Evolutionary conservation across 2,113 vertebrate species (phyloP).

Genomic region (Pollimyrus isidori): DNA sequence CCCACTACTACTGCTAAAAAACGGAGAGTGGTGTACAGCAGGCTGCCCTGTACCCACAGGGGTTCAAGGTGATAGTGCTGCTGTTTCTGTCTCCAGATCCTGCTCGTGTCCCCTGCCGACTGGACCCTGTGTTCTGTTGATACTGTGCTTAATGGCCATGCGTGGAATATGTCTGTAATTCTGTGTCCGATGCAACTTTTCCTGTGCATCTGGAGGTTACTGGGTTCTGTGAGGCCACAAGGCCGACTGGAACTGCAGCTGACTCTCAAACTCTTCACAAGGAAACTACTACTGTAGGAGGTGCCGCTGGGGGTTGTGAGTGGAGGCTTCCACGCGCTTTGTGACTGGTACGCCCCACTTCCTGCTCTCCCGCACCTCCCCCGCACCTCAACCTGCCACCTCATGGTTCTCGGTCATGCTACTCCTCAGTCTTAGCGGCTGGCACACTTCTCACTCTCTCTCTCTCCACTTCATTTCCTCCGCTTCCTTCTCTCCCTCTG

Average conservation of each 20-base stretch:
- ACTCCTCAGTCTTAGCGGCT: not conserved
- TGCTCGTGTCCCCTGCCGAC: not conserved
- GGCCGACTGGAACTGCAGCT: not conserved
- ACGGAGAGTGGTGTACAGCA: not conserved
- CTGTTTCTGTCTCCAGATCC: not conserved
- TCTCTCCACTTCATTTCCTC: not conserved
- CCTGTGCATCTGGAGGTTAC: not conserved
- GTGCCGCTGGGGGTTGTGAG: not conserved
- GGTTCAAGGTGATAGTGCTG: not conserved
- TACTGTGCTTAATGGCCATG: not conserved
- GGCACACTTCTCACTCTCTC: not conserved
- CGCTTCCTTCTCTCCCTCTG: not conserved
- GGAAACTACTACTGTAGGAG: not conserved
- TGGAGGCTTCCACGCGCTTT: not conserved
- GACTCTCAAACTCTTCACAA: not conserved
- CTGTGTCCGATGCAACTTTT: not conserved
- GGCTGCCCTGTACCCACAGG: not conserved
- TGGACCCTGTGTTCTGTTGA: not conserved
- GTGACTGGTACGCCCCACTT: not conserved
- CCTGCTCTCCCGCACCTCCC: not conserved
- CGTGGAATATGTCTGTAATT: slow-evolving; percentile 23
- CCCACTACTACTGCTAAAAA: not conserved
- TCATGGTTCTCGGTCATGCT: not conserved
- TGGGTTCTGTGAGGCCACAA: not conserved
- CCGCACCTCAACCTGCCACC: not conserved